Evolutionary conservation across 2,113 vertebrate genomes (phyloP).

Genomic region (Heptranchias perlo): DNA sequence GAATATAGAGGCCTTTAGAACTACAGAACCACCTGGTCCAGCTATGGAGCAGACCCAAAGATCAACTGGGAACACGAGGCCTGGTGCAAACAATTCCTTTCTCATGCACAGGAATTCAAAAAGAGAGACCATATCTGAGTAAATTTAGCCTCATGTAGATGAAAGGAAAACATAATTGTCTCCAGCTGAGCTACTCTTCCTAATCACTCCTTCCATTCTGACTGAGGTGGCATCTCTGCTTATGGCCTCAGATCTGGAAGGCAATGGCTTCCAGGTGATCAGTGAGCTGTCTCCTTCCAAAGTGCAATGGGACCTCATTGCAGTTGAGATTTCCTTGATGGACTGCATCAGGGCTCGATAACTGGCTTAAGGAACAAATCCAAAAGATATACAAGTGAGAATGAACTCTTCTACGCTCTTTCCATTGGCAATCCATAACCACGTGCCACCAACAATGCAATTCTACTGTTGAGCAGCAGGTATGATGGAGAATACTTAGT

Average conservation of each 20-base stretch:
- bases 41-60: not conserved
- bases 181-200: not conserved
- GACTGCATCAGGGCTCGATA: no score
- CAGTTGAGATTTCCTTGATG: no score
- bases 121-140: not conserved
- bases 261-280: not conserved
- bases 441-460: no score
- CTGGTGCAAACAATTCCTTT: not conserved
- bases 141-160: no score
- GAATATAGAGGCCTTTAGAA: not conserved
- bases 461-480: no score
- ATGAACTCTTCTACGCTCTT: no score
- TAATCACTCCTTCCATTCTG: not conserved
- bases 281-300: no score
- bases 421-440: no score
- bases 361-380: no score
- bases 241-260: not conserved
- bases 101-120: not conserved
- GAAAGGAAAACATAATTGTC: not conserved
- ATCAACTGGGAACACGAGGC: not conserved
- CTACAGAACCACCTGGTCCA: not conserved
- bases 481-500: no score
- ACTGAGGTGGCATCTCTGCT: not conserved
- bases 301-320: no score
- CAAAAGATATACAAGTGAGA: no score